Evolutionary conservation across 2,888 invertebrate species (phyloP).

Genomic region (Athalia cordata): DNA sequence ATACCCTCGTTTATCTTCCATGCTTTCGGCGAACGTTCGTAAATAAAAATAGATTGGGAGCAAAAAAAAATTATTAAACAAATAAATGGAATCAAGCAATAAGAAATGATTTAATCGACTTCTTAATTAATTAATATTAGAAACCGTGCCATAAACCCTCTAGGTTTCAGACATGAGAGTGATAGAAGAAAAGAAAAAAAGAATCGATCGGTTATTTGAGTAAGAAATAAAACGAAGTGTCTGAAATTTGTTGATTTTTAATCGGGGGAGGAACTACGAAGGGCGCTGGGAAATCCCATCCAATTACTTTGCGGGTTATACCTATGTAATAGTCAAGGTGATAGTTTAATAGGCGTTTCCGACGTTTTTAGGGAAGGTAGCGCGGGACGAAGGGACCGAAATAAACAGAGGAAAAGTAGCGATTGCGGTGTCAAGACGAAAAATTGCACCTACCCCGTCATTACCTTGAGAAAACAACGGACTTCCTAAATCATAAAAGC

Average conservation of each 20-base stretch:
- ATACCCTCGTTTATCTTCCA: slow-evolving; percentile 16
- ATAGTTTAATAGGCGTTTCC: slow-evolving; percentile 13
- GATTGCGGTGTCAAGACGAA: background rate
- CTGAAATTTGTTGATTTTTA: no score
- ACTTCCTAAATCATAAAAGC: slow-evolving; percentile 39
- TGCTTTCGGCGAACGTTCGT: background rate
- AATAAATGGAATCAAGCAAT: no score
- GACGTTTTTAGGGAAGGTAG: slow-evolving; percentile 1
- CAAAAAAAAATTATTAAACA: background rate
- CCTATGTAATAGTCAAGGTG: background rate
- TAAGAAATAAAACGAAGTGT: no score
- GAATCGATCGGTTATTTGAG: no score
- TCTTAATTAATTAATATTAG: no score
- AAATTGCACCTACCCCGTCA: slow-evolving; percentile 19
- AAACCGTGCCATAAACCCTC: no score
- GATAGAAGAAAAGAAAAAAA: no score
- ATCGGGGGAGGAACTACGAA: background rate
- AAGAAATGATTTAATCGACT: no score
- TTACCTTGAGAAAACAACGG: slow-evolving; percentile 33
- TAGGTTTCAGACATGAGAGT: no score
- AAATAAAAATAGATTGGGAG: background rate
- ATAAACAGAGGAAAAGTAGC: background rate
- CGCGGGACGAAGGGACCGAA: background rate
- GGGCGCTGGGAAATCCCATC: background rate
- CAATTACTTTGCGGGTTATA: background rate